Base-by-base conservation (phyloP, 2,797 vertebrate genomes). In the Lacerta viridis region DNA sequence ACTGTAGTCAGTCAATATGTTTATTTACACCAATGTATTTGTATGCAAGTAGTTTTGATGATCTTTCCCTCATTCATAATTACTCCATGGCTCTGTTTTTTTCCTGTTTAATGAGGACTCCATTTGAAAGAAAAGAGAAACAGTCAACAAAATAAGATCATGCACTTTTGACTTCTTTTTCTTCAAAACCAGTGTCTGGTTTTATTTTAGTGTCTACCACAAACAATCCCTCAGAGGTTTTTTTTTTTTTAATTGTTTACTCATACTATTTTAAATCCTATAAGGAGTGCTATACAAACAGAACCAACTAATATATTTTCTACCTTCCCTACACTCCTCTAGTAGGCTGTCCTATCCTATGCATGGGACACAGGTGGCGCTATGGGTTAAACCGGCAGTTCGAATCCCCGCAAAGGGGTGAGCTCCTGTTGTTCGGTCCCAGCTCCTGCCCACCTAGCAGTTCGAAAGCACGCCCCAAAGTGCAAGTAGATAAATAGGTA, bases 11-110 rank as follows among this genome's bases (percentile, higher is more conserved):
- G 29, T 64, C 23, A 64, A 61, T 80, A 80, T 36, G 23, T 25
- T 82, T 82, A 68, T 39, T 64, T 77, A 85, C 39, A 85, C 75
- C 72, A 85, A 71, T 71, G 66, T 18, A 83, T 27, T n/a, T 43
- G n/a, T 20, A 55, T 85, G 39, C 59, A 77, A 76, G 17, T 64
- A 85, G 74, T 39, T 66, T 76, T 77, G 39, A 64, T 64, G 13
- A 68, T 23, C 39, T 17, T 61, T n/a, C 72, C 76, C 75, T 85
- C 55, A 66, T 64, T 85, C 18, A 71, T 27, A 83, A 71, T 83
- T 71, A 50, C 29, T 83, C 27, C 36, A 75, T 18, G 9, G 39
- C 39, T 76, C 20, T 46, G 75, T 41, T 76, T 80, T 80, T 75
- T 39, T 33, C 33, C 50, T 33, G n/a, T 59, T 46, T 29, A 79